Base-by-base conservation (phyloP, 2,888 invertebrate species). In the Cosmia pyralina region DNA sequence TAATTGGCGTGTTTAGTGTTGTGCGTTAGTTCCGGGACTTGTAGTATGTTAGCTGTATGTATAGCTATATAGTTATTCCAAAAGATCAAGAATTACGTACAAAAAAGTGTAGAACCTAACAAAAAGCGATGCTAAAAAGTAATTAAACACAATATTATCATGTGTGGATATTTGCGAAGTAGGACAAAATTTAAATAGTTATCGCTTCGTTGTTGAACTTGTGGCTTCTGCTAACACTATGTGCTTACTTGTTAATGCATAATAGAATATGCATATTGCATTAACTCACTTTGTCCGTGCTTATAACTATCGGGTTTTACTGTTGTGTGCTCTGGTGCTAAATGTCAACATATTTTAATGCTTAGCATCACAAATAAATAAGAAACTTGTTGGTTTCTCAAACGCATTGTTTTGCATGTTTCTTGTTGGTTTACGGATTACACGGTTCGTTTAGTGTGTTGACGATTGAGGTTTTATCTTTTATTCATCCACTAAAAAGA, bases 131-230 rank as follows among this genome's bases (percentile, higher is more conserved):
- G 57, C 62, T 70, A 78, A 77, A 79, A 79, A 72, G 69, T 22
- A 79, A 85, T 67, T 79, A 64, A 75, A 74, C 84, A 72, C 60
- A 41, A 58, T 57, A 79, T 77, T 81, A 87, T 82, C 82, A 60
- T 58, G 52, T 66, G 75, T 76, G 64, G 75, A 85, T 78, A 73
- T 83, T 82, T 68, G 79, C 72, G 78, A 91, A 88, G 86, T 90
- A 79, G 91, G 85, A 85, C 90, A 85, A 87, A 88, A 91, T 91
- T 91, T 89, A 77, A 91, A 91, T 91, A 90, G 75, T 88, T 91
- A 91, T 90, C 90, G 77, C 82, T 58, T 28, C 75, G 55, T 70
- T 79, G 76, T 79, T 83, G 82, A 82, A 82, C 79, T 85, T 82
- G 82, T 79, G 73, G 78, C 81, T 72, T 82, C 83, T 83, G 74